These are phyloP conservation scores for Leptatherina wallacei DNA, from an alignment of 2,797 vertebrate species.

Conservation along the genomic window DNA sequence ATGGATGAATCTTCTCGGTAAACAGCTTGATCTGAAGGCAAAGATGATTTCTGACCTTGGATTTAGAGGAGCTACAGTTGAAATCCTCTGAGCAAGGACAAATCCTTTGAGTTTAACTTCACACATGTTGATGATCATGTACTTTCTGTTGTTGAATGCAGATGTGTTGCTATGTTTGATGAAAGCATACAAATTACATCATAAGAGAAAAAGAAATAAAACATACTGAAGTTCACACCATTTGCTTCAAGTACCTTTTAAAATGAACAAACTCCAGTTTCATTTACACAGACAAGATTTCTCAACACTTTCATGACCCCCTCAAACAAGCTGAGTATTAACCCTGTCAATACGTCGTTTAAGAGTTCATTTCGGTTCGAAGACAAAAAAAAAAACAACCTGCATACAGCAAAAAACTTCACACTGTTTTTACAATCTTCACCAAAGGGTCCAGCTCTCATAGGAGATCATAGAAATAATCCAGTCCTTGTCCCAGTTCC, in stretches of 20 bases:
- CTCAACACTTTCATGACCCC: conserved; percentile 20
- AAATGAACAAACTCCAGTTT: conserved; percentile 16
- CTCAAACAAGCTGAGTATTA: conserved; percentile 40
- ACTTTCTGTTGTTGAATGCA: conserved; percentile 29
- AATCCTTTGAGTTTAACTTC: conserved; percentile 10
- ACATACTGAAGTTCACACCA: conserved; percentile 23
- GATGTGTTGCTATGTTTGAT: conserved; percentile 26
- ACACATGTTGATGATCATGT: conserved; percentile 44
- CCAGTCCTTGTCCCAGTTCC: conserved; percentile 98
- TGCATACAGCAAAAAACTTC: conserved; percentile 11
- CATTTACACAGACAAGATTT: conserved; percentile 5
- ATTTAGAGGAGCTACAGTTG: conserved; percentile 13
- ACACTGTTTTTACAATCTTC: conserved; percentile 42
- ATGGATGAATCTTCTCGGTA: conserved; percentile 3
- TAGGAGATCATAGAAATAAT: conserved; percentile 98
- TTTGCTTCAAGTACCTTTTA: conserved; percentile 30
- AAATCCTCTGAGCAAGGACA: conserved; percentile 18
- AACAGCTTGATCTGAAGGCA: neutral
- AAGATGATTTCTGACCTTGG: conserved; percentile 3
- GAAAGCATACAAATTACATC: conserved; percentile 31
- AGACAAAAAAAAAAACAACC: conserved; percentile 5
- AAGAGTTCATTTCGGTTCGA: conserved; percentile 33
- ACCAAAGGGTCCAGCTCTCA: conserved; percentile 66
- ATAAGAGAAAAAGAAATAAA: conserved; percentile 41
- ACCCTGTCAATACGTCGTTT: conserved; percentile 21